phyloP scores from a whole-genome alignment of 2,888 invertebrate genomes.

The Cephus nigrinus region DNA sequence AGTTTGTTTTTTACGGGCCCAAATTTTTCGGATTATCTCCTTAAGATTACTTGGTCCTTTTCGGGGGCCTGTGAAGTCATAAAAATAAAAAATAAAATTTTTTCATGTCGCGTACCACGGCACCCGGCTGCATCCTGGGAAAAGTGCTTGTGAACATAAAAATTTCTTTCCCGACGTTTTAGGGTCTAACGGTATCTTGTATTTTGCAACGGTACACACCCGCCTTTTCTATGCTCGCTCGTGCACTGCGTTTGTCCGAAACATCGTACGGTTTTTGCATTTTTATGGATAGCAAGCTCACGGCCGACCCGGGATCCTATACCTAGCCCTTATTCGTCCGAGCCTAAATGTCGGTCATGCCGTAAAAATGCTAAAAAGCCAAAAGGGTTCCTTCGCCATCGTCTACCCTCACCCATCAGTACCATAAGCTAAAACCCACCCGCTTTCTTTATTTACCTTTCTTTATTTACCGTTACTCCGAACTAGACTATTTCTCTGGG shows the following conservation, averaged over 20 bases:
- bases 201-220: constrained; percentile 29
- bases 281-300: constrained; percentile 41
- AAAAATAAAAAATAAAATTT: constrained; percentile 1
- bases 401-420: background rate
- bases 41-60: constrained; percentile 7
- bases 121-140: background rate
- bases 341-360: constrained; percentile 42
- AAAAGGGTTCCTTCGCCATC: constrained; percentile 9
- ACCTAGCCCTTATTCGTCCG: constrained; percentile 3
- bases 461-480: constrained; percentile 1
- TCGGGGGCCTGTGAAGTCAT: background rate
- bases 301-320: constrained; percentile 10
- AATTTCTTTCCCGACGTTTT: constrained; percentile 12
- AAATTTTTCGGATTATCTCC: constrained; percentile 16
- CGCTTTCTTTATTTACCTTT: background rate
- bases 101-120: background rate
- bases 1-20: constrained; percentile 1
- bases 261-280: constrained; percentile 38
- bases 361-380: constrained; percentile 36
- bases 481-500: background rate
- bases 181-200: constrained; percentile 34
- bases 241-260: constrained; percentile 5
- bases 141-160: constrained; percentile 23
- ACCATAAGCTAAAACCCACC: background rate
- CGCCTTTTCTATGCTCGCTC: constrained; percentile 17